A percentile compares a stretch with the other conserved stretches of the same genome.
These are phyloP conservation scores for Spheniscus humboldti DNA, from an alignment of 2,797 vertebrate genomes.

Conservation along the genomic window DNA sequence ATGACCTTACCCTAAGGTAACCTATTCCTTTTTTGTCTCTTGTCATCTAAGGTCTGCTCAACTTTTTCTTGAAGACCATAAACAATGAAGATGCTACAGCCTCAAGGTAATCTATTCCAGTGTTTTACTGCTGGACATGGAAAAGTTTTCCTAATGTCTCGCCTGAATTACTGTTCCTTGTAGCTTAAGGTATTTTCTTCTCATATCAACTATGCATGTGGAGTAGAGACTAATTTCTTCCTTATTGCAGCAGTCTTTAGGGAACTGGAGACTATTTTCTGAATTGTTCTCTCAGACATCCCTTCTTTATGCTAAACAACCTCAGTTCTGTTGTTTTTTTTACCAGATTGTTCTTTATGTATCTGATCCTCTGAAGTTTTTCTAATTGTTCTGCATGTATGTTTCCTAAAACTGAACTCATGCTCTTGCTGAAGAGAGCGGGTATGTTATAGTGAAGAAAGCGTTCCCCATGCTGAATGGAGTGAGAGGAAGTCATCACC, in stretches of 20 bases:
- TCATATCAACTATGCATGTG: neutral
- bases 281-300: neutral
- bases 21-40: neutral
- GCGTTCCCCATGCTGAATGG: neutral
- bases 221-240: neutral
- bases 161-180: neutral
- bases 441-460: neutral
- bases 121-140: neutral
- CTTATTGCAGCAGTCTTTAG: neutral
- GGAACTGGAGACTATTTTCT: neutral
- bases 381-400: neutral
- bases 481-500: neutral
- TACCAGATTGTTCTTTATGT: neutral
- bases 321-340: neutral
- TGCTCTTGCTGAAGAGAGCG: neutral
- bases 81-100: neutral
- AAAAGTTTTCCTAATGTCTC: neutral
- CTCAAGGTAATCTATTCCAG: neutral
- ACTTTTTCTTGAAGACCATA: neutral
- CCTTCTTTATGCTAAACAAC: neutral
- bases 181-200: neutral
- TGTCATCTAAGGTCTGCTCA: neutral
- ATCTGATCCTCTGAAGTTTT: neutral
- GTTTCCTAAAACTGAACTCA: neutral
- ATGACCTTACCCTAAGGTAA: neutral